A percentile compares a stretch with the other conserved stretches of the same genome.
Evolutionary conservation across 2,888 invertebrate species (phyloP).

Genomic region (Andrena trimmerana): DNA sequence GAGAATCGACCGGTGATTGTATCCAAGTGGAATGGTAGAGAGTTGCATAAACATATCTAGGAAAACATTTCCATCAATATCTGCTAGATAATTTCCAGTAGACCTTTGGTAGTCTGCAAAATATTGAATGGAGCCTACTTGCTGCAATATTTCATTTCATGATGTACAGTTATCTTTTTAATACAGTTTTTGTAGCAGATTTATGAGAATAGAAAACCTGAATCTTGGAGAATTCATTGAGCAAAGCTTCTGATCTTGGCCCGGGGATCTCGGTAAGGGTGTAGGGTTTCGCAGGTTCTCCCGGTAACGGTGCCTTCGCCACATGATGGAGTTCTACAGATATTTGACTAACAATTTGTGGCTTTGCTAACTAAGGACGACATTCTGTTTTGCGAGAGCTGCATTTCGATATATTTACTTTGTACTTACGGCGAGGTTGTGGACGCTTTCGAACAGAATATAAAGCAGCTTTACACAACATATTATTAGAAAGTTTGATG

Average conservation of each 20-base stretch:
- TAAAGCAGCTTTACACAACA: constrained; percentile 49
- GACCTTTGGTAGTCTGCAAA: constrained; percentile 57
- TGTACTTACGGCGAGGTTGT: constrained; percentile 45
- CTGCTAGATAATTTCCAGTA: constrained; percentile 58
- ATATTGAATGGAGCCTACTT: constrained; percentile 57
- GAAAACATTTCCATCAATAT: constrained; percentile 60
- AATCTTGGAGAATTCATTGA: constrained; percentile 72
- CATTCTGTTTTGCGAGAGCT: neutral
- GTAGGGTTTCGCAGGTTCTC: constrained; percentile 69
- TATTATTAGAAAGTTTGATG: constrained; percentile 28
- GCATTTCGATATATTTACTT: constrained; percentile 28
- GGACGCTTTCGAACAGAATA: constrained; percentile 32
- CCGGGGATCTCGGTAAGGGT: constrained; percentile 73
- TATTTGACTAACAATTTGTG: neutral
- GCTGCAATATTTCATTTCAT: constrained; percentile 40
- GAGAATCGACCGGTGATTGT: constrained; percentile 52
- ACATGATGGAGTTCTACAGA: constrained; percentile 46
- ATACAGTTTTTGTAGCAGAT: neutral
- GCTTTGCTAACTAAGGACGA: neutral
- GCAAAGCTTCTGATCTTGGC: constrained; percentile 68
- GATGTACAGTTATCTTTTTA: neutral
- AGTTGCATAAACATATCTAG: constrained; percentile 57
- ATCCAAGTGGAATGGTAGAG: constrained; percentile 47
- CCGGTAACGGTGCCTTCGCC: constrained; percentile 57
- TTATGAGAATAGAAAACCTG: constrained; percentile 65